phyloP scores from a whole-genome alignment of 2,888 invertebrate species.

The Caenorhabditis sp. region DNA sequence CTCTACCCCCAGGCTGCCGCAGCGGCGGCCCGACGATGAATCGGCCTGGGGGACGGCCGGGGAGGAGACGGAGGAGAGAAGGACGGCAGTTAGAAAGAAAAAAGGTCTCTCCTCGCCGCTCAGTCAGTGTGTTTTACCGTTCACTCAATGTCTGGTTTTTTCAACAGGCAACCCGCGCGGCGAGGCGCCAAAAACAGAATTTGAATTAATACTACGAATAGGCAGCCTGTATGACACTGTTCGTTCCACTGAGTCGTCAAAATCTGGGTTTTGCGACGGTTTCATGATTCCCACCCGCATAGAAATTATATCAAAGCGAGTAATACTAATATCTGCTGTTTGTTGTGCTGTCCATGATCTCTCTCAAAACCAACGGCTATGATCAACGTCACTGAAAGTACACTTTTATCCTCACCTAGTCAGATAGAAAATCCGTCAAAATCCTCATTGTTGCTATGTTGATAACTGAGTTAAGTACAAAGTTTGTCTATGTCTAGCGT shows the following conservation, averaged over 20 bases:
- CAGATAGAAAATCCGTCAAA: background rate
- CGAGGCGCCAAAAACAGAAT: constrained; percentile 50
- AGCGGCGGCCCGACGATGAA: constrained; percentile 20
- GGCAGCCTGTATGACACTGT: background rate
- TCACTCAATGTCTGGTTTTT: constrained; percentile 52
- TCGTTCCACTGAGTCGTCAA: background rate
- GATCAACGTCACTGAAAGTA: background rate
- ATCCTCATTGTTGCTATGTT: background rate
- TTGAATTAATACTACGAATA: constrained; percentile 25
- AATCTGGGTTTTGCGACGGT: background rate
- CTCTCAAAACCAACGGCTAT: background rate
- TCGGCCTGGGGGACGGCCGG: constrained; percentile 41
- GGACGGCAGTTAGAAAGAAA: constrained; percentile 42
- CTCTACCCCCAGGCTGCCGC: constrained; percentile 27
- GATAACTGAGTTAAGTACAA: background rate
- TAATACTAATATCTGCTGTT: background rate
- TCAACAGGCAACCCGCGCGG: background rate
- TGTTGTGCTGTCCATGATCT: constrained; percentile 3
- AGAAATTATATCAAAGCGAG: background rate
- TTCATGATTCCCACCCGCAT: background rate
- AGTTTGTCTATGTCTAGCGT: background rate
- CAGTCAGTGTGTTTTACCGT: constrained; percentile 43
- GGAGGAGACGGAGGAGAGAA: constrained; percentile 21
- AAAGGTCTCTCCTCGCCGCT: constrained; percentile 42
- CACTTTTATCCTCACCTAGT: background rate